Evolutionary conservation across 2,113 vertebrate genomes (phyloP).

Genomic region (Odontophorus gujanensis): DNA sequence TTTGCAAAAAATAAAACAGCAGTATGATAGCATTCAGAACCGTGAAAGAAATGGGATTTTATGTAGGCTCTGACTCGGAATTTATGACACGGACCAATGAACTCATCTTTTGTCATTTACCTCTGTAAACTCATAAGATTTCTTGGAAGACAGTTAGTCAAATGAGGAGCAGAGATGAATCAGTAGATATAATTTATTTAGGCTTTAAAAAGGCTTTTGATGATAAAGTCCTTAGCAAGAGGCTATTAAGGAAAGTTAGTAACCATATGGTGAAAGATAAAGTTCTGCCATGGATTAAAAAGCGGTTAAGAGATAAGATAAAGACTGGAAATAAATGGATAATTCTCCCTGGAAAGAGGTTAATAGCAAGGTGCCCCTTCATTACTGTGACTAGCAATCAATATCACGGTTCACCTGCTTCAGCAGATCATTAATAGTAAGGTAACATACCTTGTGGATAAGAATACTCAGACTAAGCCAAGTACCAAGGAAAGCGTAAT

Average conservation of each 20-base stretch:
- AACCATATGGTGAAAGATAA: constrained; percentile 73
- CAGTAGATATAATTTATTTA: constrained; percentile 69
- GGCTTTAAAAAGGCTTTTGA: constrained; percentile 73
- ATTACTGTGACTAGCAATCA: constrained; percentile 35
- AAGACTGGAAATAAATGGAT: constrained; percentile 64
- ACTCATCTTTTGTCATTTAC: constrained; percentile 51
- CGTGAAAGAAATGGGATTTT: constrained; percentile 14
- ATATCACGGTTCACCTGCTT: constrained; percentile 63
- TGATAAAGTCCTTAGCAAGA: constrained; percentile 71
- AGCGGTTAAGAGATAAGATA: constrained; percentile 73
- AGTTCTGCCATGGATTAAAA: constrained; percentile 73
- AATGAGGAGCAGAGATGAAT: constrained; percentile 47
- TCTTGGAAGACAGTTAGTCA: constrained; percentile 55
- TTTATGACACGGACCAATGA: constrained; percentile 32
- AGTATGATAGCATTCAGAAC: neutral
- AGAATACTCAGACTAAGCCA: constrained; percentile 3
- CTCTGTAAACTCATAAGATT: constrained; percentile 51
- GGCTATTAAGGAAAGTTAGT: constrained; percentile 73
- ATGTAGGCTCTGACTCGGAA: constrained; percentile 3
- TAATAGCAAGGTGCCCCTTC: constrained; percentile 71
- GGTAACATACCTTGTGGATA: constrained; percentile 4
- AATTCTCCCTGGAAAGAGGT: constrained; percentile 67
- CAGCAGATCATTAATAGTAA: constrained; percentile 46
- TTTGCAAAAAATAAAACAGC: neutral
- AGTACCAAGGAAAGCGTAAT: neutral